Percentiles rank a stretch among this genome's conserved stretches.
phyloP scores from a whole-genome alignment of 2,888 invertebrate genomes.

The Tenodera sinensis region DNA sequence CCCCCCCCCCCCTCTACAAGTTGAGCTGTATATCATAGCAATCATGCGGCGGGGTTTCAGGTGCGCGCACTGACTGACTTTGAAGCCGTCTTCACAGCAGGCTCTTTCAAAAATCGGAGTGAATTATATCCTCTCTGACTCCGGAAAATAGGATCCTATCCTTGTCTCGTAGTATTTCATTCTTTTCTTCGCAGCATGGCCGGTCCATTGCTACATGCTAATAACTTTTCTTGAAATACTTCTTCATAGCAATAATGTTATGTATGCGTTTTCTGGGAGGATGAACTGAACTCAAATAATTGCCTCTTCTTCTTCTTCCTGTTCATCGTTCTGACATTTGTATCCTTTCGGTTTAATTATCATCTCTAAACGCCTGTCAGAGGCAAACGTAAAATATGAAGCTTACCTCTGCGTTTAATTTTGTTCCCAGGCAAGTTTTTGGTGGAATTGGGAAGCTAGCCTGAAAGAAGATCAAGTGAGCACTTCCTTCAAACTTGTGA shows the following conservation, averaged over 20 bases:
- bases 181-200: conserved; percentile 17
- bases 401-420: conserved; percentile 6
- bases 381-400: conserved; percentile 11
- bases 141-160: conserved; percentile 18
- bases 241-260: not conserved
- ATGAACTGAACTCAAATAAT: conserved; percentile 25
- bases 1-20: not conserved
- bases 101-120: conserved; percentile 27
- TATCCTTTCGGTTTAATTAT: conserved; percentile 29
- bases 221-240: conserved; percentile 18
- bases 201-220: conserved; percentile 5
- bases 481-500: not conserved
- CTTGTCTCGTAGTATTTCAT: conserved; percentile 3
- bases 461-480: not conserved
- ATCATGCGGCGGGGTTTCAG: conserved; percentile 12
- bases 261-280: conserved; percentile 2
- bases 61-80: conserved; percentile 26
- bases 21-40: conserved; percentile 25
- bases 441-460: not conserved
- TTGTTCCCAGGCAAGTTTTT: not conserved
- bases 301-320: conserved; percentile 22
- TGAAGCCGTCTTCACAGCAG: conserved; percentile 29
- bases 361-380: conserved; percentile 28
- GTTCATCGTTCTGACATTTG: conserved; percentile 17
- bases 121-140: conserved; percentile 28